A percentile compares a stretch with the other conserved stretches of the same genome.
phyloP scores from a whole-genome alignment of 2,888 invertebrate species.

The Carterocephalus palaemon region DNA sequence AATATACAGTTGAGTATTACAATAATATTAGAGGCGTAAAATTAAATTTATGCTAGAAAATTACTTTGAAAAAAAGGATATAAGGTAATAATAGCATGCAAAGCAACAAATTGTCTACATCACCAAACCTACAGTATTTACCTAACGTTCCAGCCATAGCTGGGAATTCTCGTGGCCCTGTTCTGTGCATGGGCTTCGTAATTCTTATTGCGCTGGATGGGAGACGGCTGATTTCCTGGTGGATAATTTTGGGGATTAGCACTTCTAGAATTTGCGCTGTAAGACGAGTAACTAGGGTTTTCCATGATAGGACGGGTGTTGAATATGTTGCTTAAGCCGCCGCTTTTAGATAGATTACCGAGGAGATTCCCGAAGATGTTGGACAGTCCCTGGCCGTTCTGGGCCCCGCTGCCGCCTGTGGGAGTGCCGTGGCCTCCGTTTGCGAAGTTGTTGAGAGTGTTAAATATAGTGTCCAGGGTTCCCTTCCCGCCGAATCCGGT shows the following conservation, averaged over 20 bases:
- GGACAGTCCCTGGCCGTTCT: slow-evolving; percentile 43
- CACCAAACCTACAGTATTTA: no score
- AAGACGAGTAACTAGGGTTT: slow-evolving; percentile 66
- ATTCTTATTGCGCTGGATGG: slow-evolving; percentile 53
- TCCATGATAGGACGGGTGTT: slow-evolving; percentile 71
- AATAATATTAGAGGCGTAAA: no score
- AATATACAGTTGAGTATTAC: no score
- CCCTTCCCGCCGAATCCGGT: slow-evolving; percentile 29
- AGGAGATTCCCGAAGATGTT: slow-evolving; percentile 65
- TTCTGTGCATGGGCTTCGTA: slow-evolving; percentile 47
- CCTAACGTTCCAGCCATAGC: slow-evolving; percentile 74
- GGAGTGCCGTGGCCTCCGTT: slow-evolving; percentile 33
- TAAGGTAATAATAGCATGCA: slow-evolving; percentile 32
- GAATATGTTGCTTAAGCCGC: slow-evolving; percentile 51
- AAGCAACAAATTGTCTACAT: slow-evolving; percentile 39
- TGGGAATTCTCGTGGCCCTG: slow-evolving; percentile 58
- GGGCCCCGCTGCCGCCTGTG: slow-evolving; percentile 30
- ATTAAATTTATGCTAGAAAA: no score
- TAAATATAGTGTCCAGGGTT: slow-evolving; percentile 30
- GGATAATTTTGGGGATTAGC: slow-evolving; percentile 63
- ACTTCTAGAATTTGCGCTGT: slow-evolving; percentile 59
- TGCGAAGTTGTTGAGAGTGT: slow-evolving; percentile 31
- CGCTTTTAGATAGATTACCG: slow-evolving; percentile 59
- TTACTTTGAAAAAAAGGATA: slow-evolving; percentile 2
- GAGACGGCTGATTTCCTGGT: slow-evolving; percentile 59